phyloP scores from a whole-genome alignment of 2,113 vertebrate species.

The Isichthys henryi region DNA sequence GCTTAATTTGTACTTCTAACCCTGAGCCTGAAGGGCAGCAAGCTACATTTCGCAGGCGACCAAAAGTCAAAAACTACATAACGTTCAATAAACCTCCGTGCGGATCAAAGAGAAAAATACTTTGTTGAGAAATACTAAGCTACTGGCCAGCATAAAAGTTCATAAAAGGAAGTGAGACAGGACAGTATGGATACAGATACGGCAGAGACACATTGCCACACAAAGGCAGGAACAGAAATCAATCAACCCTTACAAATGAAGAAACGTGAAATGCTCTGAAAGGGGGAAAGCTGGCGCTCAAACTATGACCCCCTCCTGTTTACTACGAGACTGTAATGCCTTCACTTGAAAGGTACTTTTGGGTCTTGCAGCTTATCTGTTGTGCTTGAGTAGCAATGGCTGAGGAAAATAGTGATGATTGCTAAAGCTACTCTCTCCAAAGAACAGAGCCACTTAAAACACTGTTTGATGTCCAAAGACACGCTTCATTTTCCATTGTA shows the following conservation, averaged over 20 bases:
- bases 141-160: not conserved
- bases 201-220: not conserved
- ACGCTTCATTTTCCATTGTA: not conserved
- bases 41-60: not conserved
- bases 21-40: not conserved
- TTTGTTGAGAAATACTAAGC: not conserved
- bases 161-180: not conserved
- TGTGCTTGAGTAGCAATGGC: not conserved
- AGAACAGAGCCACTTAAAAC: not conserved
- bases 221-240: not conserved
- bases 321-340: not conserved
- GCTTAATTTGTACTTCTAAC: not conserved
- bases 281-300: not conserved
- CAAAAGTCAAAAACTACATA: not conserved
- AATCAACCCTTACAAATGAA: not conserved
- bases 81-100: not conserved
- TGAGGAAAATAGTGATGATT: not conserved
- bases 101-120: not conserved
- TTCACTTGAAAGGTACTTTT: not conserved
- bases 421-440: not conserved
- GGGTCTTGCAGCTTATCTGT: not conserved
- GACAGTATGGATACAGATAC: not conserved
- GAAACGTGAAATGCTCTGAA: constrained; percentile 5
- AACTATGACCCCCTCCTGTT: not conserved
- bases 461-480: not conserved